Conservation (phyloP, 1,140 invertebrate genomes). For the Solenopsis fugax region DNA sequence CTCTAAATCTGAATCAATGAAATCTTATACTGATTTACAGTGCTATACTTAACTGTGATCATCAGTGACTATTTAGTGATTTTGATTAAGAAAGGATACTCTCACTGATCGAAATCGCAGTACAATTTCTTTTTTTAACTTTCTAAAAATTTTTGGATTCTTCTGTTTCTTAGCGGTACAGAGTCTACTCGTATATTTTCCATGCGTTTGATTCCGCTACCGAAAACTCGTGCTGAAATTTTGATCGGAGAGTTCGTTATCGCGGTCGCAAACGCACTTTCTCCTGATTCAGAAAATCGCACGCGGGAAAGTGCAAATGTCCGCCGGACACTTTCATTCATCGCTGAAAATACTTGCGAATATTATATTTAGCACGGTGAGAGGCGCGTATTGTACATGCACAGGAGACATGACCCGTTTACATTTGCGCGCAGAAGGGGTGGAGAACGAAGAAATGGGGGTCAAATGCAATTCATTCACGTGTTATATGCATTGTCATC, state of each 20-base stretch:
- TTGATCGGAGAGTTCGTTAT: background rate
- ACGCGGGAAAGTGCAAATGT: constrained; percentile 39
- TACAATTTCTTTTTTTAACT: background rate
- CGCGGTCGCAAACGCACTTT: background rate
- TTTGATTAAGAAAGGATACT: too few species aligned
- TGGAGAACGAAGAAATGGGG: constrained; percentile 72
- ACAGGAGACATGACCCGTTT: constrained; percentile 60
- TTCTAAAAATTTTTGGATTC: background rate
- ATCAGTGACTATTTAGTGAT: too few species aligned
- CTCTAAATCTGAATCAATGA: too few species aligned
- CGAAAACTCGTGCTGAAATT: background rate
- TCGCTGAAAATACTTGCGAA: constrained; percentile 81
- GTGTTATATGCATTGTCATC: constrained; percentile 64
- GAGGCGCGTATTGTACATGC: constrained; percentile 49
- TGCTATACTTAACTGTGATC: too few species aligned
- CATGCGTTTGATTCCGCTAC: background rate
- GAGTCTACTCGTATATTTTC: background rate
- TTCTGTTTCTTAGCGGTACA: background rate
- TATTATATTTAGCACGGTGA: constrained; percentile 81
- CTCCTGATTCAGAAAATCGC: constrained; percentile 30
- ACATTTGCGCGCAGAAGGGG: constrained; percentile 50
- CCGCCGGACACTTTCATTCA: constrained; percentile 80
- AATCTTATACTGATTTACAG: too few species aligned
- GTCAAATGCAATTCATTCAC: constrained; percentile 77
- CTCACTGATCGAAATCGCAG: too few species aligned